phyloP scores from a whole-genome alignment of 2,888 invertebrate genomes.

The Linyphia triangularis region DNA sequence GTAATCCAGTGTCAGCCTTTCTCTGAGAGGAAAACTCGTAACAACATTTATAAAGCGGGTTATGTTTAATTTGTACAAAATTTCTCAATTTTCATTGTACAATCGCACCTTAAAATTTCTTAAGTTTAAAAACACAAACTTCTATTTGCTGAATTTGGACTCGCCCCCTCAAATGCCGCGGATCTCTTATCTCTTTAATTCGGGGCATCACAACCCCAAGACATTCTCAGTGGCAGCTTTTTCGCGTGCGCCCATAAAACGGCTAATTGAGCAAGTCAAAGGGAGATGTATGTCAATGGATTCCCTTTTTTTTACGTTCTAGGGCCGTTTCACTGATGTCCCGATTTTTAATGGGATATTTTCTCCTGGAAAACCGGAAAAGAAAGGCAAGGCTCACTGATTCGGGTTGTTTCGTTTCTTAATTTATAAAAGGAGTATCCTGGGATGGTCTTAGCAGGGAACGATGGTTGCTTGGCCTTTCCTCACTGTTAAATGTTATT shows the following conservation, averaged over 20 bases:
- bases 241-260: slow-evolving; percentile 58
- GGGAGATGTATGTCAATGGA: slow-evolving; percentile 52
- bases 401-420: neutral
- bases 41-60: no score
- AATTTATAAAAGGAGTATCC: slow-evolving; percentile 18
- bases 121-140: no score
- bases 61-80: no score
- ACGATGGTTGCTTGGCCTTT: neutral
- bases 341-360: slow-evolving; percentile 48
- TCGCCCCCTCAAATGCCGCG: neutral
- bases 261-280: slow-evolving; percentile 69
- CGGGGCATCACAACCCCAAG: slow-evolving; percentile 30
- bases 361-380: slow-evolving; percentile 31
- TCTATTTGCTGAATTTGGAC: slow-evolving; percentile 25
- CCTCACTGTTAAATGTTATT: slow-evolving; percentile 42
- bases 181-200: slow-evolving; percentile 33
- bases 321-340: slow-evolving; percentile 7
- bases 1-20: no score
- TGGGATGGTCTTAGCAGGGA: neutral
- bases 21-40: no score
- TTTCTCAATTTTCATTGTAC: no score
- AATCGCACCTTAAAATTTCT: no score
- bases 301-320: slow-evolving; percentile 32
- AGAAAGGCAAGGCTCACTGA: slow-evolving; percentile 17
- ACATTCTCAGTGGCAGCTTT: slow-evolving; percentile 40